Base-by-base conservation (phyloP, 2,888 invertebrate genomes). In the Nysson spinosus region DNA sequence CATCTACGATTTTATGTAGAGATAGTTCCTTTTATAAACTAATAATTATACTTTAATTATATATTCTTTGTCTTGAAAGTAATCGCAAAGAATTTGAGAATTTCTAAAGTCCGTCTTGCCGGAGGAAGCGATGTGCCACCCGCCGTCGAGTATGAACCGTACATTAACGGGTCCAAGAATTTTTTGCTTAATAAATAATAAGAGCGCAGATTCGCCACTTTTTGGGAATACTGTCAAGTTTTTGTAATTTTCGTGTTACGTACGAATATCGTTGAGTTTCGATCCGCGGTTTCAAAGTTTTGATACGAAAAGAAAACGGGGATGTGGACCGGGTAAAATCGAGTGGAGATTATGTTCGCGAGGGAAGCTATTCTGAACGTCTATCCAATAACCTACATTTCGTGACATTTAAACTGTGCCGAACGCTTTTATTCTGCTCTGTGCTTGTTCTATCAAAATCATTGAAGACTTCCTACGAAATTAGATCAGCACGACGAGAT, bases 341-440 rank as follows among this genome's bases (percentile, higher is more conserved):
- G n/a, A 43, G 47, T 40, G 54, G 34, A 12, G 11, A 1, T n/a
- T 11, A 56, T 47, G 47, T 47, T 58, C 43, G 50, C 51, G 37
- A 43, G 35, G 32, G 37, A 58, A 35, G 47, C 37, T 26, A 11
- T 58, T 37, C 9, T 6, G 24, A 34, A 52, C 14, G 39, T 47
- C 26, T 37, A 49, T 52, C 52, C 44, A 65, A 56, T 70, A 70
- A 70, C 69, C 69, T 70, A 39, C 64, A 49, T 51, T 49, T 70
- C 55, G 60, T 70, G 69, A 69, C 69, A 56, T 69, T 60, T 52
- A 56, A 24, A 30, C 37, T 19, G 68, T 42, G 68, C 54, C 32
- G 35, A 46, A 50, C 35, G 14, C 19, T 44, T 43, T 63, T 24
- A 30, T 56, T 37, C 28, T 4, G 17, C 22, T 51, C 43, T 20